Percentiles rank a stretch among this genome's conserved stretches.
Evolutionary conservation across 2,113 vertebrate species (phyloP).

Genomic region (Proteles cristata): DNA sequence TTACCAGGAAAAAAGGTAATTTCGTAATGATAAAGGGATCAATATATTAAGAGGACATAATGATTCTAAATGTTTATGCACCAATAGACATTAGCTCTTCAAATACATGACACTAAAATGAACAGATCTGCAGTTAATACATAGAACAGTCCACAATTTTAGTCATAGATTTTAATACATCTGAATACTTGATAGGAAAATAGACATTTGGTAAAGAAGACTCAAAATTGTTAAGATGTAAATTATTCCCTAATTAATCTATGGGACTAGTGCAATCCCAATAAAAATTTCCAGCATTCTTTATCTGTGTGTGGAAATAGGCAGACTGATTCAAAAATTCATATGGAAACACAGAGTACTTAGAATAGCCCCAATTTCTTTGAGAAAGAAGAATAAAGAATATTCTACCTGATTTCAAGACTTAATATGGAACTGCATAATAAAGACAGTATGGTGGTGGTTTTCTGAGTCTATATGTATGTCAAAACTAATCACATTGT

Average conservation of each 20-base stretch:
- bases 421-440: background rate
- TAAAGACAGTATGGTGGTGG: background rate
- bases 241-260: background rate
- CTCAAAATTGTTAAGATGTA: background rate
- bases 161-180: background rate
- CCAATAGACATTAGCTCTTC: background rate
- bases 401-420: conserved; percentile 2
- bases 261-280: background rate
- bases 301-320: background rate
- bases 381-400: conserved; percentile 2
- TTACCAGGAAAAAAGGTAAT: background rate
- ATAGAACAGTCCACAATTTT: background rate
- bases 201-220: background rate
- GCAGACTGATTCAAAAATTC: conserved; percentile 24
- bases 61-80: background rate
- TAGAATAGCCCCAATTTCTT: background rate
- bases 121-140: background rate
- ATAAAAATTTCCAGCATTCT: background rate
- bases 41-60: background rate
- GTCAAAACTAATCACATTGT: background rate
- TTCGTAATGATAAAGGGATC: conserved; percentile 4
- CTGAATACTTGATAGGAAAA: background rate
- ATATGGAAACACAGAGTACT: background rate
- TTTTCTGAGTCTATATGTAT: background rate
- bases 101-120: background rate